These are phyloP conservation scores for Hemitrygon akajei DNA, from an alignment of 2,797 vertebrate species.

Conservation along the genomic window DNA sequence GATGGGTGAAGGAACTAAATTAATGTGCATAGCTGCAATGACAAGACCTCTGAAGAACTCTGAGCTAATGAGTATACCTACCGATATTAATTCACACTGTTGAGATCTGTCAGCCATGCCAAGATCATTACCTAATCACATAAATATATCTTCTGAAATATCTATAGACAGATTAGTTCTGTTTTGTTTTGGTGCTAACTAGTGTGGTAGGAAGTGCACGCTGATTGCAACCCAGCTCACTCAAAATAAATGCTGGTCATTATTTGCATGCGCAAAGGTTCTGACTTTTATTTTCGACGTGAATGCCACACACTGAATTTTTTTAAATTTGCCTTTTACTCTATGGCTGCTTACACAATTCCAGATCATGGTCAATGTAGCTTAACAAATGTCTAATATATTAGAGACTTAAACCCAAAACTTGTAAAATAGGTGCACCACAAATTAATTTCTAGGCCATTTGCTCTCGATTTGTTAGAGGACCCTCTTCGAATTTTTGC, in stretches of 20 bases:
- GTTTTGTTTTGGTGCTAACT: not conserved
- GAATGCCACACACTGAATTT: not conserved
- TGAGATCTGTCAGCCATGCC: constrained; percentile 23
- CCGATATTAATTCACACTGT: constrained; percentile 33
- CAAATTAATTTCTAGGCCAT: not conserved
- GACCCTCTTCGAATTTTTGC: not conserved
- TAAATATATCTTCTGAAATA: constrained; percentile 25
- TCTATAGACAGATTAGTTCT: not conserved
- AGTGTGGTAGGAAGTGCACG: not conserved
- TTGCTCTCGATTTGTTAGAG: not conserved
- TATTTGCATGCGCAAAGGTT: not conserved
- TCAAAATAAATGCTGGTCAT: not conserved
- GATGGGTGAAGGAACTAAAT: constrained; percentile 34
- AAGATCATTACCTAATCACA: constrained; percentile 25
- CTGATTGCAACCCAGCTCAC: not conserved
- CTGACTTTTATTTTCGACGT: not conserved
- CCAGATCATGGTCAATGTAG: not conserved
- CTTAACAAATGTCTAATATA: not conserved
- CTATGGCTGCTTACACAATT: not conserved
- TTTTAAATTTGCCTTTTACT: not conserved
- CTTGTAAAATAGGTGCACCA: not conserved
- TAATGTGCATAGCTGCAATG: constrained; percentile 32
- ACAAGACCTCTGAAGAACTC: constrained; percentile 33
- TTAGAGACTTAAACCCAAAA: not conserved
- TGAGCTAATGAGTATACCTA: constrained; percentile 30